Conservation (phyloP, 2,797 vertebrate genomes). For the Sebastiscus tertius region DNA sequence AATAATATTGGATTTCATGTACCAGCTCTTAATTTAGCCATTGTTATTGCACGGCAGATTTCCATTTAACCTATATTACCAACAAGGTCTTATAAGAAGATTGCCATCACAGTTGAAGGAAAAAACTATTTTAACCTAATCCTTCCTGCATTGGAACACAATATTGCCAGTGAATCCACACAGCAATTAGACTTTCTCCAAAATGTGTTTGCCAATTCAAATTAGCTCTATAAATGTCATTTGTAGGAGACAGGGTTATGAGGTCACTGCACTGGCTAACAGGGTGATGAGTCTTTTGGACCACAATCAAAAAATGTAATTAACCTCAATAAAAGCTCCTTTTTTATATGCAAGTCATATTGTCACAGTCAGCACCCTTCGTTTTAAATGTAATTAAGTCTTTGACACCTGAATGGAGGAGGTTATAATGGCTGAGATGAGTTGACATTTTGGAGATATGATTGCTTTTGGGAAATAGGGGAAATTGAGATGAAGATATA, state of each 20-base stretch:
- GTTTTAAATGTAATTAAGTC: constrained; percentile 49
- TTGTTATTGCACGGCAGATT: too few species aligned
- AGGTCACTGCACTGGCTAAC: constrained; percentile 25
- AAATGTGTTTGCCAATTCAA: not conserved
- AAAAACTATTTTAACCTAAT: not conserved
- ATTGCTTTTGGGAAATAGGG: not conserved
- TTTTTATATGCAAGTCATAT: constrained; percentile 35
- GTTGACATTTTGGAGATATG: constrained; percentile 22
- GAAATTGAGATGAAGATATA: not conserved
- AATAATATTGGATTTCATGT: too few species aligned
- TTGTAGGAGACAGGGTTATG: not conserved
- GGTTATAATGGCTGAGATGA: constrained; percentile 17
- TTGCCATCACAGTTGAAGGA: not conserved
- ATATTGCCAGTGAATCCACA: not conserved
- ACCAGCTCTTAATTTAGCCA: too few species aligned
- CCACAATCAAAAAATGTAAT: constrained; percentile 45
- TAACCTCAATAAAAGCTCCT: constrained; percentile 40
- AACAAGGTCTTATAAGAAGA: too few species aligned
- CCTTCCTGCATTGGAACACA: not conserved
- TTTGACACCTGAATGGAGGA: constrained; percentile 41
- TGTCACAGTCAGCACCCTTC: constrained; percentile 6
- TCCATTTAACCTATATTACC: too few species aligned
- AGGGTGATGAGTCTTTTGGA: constrained; percentile 29
- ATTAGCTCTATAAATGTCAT: not conserved
- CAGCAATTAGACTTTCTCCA: not conserved